Evolutionary conservation across 2,888 invertebrate genomes (phyloP).

Genomic region (Julus scanicus): DNA sequence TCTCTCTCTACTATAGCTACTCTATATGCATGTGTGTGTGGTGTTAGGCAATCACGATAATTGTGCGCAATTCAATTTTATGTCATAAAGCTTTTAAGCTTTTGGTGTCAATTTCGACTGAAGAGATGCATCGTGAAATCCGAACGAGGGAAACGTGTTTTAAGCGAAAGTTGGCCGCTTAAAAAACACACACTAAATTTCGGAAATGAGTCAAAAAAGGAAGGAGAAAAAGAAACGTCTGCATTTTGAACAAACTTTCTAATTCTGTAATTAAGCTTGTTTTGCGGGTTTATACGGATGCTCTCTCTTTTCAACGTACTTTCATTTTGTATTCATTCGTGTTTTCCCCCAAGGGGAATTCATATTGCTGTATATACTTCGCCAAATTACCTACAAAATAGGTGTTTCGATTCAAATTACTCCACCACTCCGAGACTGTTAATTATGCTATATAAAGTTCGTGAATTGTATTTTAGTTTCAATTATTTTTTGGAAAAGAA

Average conservation of each 20-base stretch:
- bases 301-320: background rate
- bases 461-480: background rate
- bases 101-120: conserved; percentile 54
- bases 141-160: conserved; percentile 37
- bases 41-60: conserved; percentile 54
- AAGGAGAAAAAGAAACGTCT: too few relatives aligned
- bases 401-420: conserved; percentile 45
- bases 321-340: conserved; percentile 4
- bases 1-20: background rate
- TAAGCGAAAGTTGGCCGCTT: conserved; percentile 25
- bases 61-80: conserved; percentile 55
- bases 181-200: background rate
- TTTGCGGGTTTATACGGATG: conserved; percentile 17
- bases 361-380: background rate
- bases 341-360: background rate
- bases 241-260: conserved; percentile 9
- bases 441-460: background rate
- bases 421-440: background rate
- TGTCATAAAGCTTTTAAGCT: conserved; percentile 55
- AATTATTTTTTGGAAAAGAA: too few relatives aligned
- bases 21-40: conserved; percentile 24
- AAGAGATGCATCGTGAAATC: conserved; percentile 33
- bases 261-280: conserved; percentile 32
- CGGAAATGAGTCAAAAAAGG: background rate
- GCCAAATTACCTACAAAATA: conserved; percentile 40